These are phyloP conservation scores for Neosilurus mollespiculum DNA, from an alignment of 2,797 vertebrate species.

Conservation along the genomic window DNA sequence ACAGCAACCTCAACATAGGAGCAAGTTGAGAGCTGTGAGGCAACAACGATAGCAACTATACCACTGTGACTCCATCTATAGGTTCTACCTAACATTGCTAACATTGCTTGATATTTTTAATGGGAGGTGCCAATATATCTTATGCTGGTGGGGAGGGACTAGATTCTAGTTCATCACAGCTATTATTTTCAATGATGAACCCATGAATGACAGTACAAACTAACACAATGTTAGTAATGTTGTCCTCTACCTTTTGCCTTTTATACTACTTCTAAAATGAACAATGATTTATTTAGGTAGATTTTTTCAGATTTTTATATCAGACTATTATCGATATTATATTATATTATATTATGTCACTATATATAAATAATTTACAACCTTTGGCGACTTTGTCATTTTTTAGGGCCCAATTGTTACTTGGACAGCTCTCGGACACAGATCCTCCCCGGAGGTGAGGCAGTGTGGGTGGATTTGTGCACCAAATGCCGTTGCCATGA, in stretches of 20 bases:
- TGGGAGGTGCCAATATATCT: background rate
- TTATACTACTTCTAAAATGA: background rate
- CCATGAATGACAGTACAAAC: background rate
- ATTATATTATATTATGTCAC: no score
- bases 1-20: background rate
- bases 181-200: background rate
- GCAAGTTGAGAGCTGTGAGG: background rate
- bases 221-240: background rate
- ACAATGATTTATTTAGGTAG: background rate
- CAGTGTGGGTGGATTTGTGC: constrained; percentile 80
- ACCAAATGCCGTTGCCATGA: constrained; percentile 81
- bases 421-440: constrained; percentile 67
- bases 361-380: no score
- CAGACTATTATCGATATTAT: background rate
- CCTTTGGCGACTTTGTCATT: background rate
- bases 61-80: background rate
- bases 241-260: background rate
- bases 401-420: constrained; percentile 83
- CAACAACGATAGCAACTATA: background rate
- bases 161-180: background rate
- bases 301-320: background rate
- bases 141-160: background rate
- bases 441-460: constrained; percentile 77
- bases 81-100: background rate
- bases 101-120: background rate